Evolutionary conservation across 2,797 vertebrate genomes (phyloP), one percentile per base, ranked within the genome.

Genomic region (Pteronotus mesoamericanus): DNA sequence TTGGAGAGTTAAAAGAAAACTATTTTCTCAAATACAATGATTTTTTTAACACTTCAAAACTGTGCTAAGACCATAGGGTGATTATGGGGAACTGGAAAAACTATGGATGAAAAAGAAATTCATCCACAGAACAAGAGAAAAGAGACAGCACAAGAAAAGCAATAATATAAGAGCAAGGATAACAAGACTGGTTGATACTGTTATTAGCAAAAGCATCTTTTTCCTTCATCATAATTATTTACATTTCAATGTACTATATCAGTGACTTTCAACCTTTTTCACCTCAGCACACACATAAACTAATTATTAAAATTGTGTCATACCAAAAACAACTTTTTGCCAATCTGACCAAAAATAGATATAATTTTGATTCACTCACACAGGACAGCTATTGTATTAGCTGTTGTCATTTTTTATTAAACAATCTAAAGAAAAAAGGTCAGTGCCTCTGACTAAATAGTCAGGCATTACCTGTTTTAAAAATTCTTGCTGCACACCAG

Each of bases 1-100:
- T 48, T 96, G 57, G 80, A 97, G 87, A 96, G 61, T 94, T 83
- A 93, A 96, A 97, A 96, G 91, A 95, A 93, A 95, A 85, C 64
- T 92, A 94, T 94, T 96, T 95, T 87, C 94, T 96, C 85, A 96
- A 97, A 91, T 87, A 94, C 22, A 51, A 66, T 78, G 53, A 72
- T 66, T 92, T 95, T 77, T 78, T 78, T 82, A 97, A 89, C 74
- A 95, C 37, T 95, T 48, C 89, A 96, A 94, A 90, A 92, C 92
- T 89, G 9, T 86, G 68, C 93, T 93, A 95, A 96, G 46, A 64
- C 39, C 64, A 78, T 8, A 75, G 26, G n/a, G 32, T 95, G 84
- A 94, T 90, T 86, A 92, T 24, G 10, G 29, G 92, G 80, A 88
- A 96, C 39, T 86, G 16, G 68, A 88, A 95, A 96, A 97, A 95